phyloP scores from a whole-genome alignment of 2,888 invertebrate genomes.

The Priocnemis perturbator region DNA sequence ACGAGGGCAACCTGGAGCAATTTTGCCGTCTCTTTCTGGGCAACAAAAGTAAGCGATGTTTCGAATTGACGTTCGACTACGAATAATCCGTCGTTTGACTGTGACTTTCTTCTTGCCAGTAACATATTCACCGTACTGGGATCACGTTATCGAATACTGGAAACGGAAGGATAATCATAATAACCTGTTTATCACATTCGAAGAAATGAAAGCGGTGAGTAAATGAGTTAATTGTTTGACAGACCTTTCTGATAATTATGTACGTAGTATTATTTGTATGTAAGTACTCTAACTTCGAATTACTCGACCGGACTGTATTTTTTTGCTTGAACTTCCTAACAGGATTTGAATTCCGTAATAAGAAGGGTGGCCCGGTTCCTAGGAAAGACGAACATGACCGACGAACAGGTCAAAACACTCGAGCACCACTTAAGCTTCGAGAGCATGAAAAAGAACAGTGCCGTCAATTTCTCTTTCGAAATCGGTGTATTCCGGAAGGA shows the following conservation, averaged over 20 bases:
- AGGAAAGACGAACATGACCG: constrained; percentile 60
- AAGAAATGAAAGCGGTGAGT: constrained; percentile 77
- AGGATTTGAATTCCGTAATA: constrained; percentile 75
- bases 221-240: no score
- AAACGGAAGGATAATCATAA: constrained; percentile 75
- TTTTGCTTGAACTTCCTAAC: constrained; percentile 3
- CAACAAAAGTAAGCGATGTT: constrained; percentile 78
- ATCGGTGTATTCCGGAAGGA: constrained; percentile 69
- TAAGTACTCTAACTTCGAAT: no score
- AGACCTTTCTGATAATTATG: no score
- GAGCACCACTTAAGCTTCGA: constrained; percentile 76
- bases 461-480: constrained; percentile 77
- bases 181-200: constrained; percentile 78
- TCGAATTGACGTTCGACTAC: no score
- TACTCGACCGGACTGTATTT: background rate
- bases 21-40: constrained; percentile 85
- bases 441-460: constrained; percentile 79
- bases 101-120: no score
- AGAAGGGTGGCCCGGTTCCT: constrained; percentile 74
- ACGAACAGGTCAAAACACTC: constrained; percentile 71
- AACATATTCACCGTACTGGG: constrained; percentile 62
- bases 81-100: no score
- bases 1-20: constrained; percentile 81
- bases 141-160: constrained; percentile 75
- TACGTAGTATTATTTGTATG: no score